phyloP scores from a whole-genome alignment of 2,888 invertebrate species.

The Ophioninae sp. region DNA sequence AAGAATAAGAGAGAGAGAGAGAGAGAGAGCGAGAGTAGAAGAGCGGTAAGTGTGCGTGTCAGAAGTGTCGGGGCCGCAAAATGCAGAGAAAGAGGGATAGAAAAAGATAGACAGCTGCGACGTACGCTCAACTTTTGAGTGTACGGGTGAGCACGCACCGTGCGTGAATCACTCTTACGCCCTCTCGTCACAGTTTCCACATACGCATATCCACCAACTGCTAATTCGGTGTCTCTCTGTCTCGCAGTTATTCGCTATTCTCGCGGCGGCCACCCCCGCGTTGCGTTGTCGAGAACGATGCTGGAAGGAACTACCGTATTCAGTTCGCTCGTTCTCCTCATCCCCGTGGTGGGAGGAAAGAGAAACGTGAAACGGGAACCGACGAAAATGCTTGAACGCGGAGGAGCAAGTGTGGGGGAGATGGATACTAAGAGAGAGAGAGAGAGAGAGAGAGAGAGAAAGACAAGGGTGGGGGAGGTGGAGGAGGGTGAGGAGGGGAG shows the following conservation, averaged over 20 bases:
- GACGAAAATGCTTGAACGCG: conserved; percentile 47
- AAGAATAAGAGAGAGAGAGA: conserved; percentile 34
- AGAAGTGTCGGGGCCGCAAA: conserved; percentile 30
- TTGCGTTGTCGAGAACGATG: conserved; percentile 40
- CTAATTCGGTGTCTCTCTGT: conserved; percentile 61
- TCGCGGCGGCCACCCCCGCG: conserved; percentile 38
- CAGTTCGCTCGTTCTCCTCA: conserved; percentile 61
- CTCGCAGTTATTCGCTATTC: conserved; percentile 31
- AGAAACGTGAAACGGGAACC: conserved; percentile 62
- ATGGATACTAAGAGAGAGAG: conserved; percentile 19
- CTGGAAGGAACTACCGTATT: conserved; percentile 61
- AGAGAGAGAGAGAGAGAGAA: background rate
- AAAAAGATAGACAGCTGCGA: conserved; percentile 59
- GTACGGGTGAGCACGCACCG: conserved; percentile 23
- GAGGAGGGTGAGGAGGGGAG: background rate
- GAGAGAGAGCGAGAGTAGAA: conserved; percentile 49
- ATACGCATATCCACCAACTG: conserved; percentile 47
- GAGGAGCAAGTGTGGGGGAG: background rate
- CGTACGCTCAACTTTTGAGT: conserved; percentile 7
- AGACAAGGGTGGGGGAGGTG: background rate
- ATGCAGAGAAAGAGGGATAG: conserved; percentile 41
- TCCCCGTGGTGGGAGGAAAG: conserved; percentile 44
- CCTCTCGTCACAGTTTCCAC: conserved; percentile 32
- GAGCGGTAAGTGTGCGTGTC: conserved; percentile 9
- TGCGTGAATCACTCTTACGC: conserved; percentile 20